phyloP scores from a whole-genome alignment of 2,888 invertebrate genomes.

The Calliphora vomitoria region DNA sequence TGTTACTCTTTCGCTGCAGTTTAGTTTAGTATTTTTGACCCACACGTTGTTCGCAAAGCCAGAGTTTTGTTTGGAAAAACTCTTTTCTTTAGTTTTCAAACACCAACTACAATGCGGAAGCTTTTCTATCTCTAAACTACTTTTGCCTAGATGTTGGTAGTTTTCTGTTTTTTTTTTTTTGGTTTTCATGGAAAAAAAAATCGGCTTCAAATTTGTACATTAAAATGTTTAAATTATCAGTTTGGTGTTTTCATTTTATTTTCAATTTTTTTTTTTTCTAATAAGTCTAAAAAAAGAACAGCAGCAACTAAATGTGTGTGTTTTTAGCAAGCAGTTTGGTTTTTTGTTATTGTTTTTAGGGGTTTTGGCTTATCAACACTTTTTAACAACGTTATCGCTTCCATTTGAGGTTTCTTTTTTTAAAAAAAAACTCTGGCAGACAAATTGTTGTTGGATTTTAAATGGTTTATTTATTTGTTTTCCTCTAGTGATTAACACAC shows the following conservation, averaged over 20 bases:
- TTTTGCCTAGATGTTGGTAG: not conserved
- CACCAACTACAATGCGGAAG: slow-evolving; percentile 59
- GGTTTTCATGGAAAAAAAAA: slow-evolving; percentile 16
- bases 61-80: not conserved
- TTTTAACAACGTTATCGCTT: slow-evolving; percentile 48
- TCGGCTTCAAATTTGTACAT: slow-evolving; percentile 50
- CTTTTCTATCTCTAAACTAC: slow-evolving; percentile 13
- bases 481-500: slow-evolving; percentile 24
- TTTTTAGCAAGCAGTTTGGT: not conserved
- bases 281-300: not conserved
- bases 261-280: not conserved
- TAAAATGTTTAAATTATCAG: slow-evolving; percentile 71
- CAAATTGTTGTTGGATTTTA: slow-evolving; percentile 54
- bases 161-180: slow-evolving; percentile 23
- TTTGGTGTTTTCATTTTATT: too few relatives aligned
- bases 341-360: not conserved
- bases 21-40: slow-evolving; percentile 16
- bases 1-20: not conserved
- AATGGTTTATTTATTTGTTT: slow-evolving; percentile 37
- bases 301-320: not conserved
- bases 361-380: slow-evolving; percentile 62
- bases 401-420: slow-evolving; percentile 53
- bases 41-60: slow-evolving; percentile 37
- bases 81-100: slow-evolving; percentile 17
- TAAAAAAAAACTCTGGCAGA: slow-evolving; percentile 24